Conservation (phyloP, 2,113 vertebrate species). For the Alouatta palliata region DNA sequence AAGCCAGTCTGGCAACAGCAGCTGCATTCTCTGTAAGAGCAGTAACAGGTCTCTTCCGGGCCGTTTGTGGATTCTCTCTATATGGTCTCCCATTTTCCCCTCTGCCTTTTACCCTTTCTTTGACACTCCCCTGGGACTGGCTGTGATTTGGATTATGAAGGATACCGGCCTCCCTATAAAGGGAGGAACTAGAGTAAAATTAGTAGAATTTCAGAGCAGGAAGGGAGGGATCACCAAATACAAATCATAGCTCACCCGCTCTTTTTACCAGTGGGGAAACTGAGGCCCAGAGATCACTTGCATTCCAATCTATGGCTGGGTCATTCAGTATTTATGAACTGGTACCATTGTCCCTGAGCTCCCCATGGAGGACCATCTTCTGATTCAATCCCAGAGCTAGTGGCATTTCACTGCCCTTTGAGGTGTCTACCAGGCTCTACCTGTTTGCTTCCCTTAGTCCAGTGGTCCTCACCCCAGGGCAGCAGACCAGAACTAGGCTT, state of each 20-base stretch:
- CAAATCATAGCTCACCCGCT: neutral
- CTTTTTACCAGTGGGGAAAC: neutral
- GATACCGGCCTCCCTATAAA: neutral
- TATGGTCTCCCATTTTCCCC: neutral
- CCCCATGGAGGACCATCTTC: fast-evolving
- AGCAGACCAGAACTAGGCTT: too few species aligned
- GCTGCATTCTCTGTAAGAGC: too few species aligned
- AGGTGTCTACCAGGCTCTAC: neutral
- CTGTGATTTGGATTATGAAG: neutral
- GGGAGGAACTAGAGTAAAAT: neutral
- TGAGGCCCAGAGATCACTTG: neutral
- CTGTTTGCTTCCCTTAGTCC: too few species aligned
- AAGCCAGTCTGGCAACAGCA: neutral
- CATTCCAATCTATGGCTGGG: too few species aligned
- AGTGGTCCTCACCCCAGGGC: too few species aligned
- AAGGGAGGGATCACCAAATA: neutral
- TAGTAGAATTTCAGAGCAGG: neutral
- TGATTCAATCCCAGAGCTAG: neutral
- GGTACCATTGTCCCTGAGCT: fast-evolving
- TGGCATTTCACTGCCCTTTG: fast-evolving
- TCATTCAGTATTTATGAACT: fast-evolving
- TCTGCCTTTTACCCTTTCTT: neutral
- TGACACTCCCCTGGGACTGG: neutral
- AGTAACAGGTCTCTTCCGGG: neutral
- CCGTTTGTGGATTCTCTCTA: too few species aligned